Evolutionary conservation across 1,140 invertebrate genomes (phyloP), one percentile per base, ranked within the genome.

Genomic region (Drosophila mojavensis): DNA sequence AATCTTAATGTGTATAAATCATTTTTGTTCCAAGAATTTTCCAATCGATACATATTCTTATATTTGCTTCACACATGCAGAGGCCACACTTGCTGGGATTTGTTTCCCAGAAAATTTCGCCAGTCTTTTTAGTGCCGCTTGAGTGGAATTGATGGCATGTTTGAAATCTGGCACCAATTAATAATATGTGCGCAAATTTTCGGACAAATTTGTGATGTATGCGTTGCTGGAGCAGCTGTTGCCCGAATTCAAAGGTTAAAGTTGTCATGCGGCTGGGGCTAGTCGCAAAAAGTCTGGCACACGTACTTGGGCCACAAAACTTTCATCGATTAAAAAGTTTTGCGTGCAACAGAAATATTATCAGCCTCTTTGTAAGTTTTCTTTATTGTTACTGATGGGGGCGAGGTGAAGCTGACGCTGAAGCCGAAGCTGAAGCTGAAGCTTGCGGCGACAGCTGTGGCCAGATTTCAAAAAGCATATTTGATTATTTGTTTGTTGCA

Each of bases 301-400:
- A 86, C 83, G 83, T 86, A 86, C 48, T 79, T 66, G n/a, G 24
- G 26, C 66, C 36, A 7, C 55, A 33, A 88, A 89, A 83, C 65
- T 89, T 88, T 73, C 65, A 89, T 84, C 84, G 84, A 84, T 89
- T 89, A 79, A 81, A 89, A 89, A 89, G 47, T 88, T 83, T 80
- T 76, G 58, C 50, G 45, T 59, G 45, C 62, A 64, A 64, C 43
- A 73, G 66, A 67, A 73, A 66, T 55, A 89, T 88, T 83, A 89
- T 88, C 84, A 89, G 77, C 70, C 67, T 69, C 59, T 69, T 61
- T 28, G 50, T 20, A 61, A 67, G 33, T 36, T 43, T 30, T 47
- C 48, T 39, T 28, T 26, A 5, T 39, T 63, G 47, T 58, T 63
- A 7, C 30, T 70, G 13, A 1, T 54, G 36, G 9, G 50, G 15